Percentiles rank a stretch among this genome's conserved stretches.
Evolutionary conservation across 2,113 vertebrate species (phyloP).

Genomic region (Mugil cephalus): DNA sequence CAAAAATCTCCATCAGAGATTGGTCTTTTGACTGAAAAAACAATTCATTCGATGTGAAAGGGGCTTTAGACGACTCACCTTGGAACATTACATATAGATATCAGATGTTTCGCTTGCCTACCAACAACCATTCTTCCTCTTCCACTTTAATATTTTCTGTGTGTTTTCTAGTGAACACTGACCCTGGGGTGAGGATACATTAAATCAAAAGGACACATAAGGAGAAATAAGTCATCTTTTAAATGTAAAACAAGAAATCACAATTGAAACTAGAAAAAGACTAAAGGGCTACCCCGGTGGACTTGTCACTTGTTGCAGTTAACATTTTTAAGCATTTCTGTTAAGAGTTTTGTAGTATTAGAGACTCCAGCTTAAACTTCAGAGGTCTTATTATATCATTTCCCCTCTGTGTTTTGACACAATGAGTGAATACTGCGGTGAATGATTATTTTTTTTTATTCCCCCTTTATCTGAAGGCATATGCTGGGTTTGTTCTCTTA

Average conservation of each 20-base stretch:
- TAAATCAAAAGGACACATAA: too few relatives aligned
- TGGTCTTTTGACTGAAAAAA: too few relatives aligned
- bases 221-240: too few relatives aligned
- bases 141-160: too few relatives aligned
- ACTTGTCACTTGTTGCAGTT: slow-evolving; percentile 56
- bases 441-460: slow-evolving; percentile 32
- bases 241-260: neutral
- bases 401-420: slow-evolving; percentile 53
- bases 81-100: neutral
- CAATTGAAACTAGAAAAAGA: slow-evolving; percentile 7
- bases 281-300: slow-evolving; percentile 22
- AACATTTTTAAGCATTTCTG: slow-evolving; percentile 70
- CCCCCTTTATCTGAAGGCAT: slow-evolving; percentile 43
- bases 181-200: too few relatives aligned
- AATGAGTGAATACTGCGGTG: slow-evolving; percentile 32
- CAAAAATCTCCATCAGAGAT: too few relatives aligned
- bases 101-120: slow-evolving; percentile 23
- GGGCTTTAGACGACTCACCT: slow-evolving; percentile 1
- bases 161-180: too few relatives aligned
- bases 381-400: slow-evolving; percentile 60
- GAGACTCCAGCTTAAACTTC: slow-evolving; percentile 62
- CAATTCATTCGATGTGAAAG: too few relatives aligned
- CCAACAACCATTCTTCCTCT: neutral
- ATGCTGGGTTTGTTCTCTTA: slow-evolving; percentile 55
- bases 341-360: slow-evolving; percentile 66